Percentiles rank a stretch among this genome's conserved stretches.
Evolutionary conservation across 2,797 vertebrate genomes (phyloP).

Genomic region (Pantherophis alleghaniensis): DNA sequence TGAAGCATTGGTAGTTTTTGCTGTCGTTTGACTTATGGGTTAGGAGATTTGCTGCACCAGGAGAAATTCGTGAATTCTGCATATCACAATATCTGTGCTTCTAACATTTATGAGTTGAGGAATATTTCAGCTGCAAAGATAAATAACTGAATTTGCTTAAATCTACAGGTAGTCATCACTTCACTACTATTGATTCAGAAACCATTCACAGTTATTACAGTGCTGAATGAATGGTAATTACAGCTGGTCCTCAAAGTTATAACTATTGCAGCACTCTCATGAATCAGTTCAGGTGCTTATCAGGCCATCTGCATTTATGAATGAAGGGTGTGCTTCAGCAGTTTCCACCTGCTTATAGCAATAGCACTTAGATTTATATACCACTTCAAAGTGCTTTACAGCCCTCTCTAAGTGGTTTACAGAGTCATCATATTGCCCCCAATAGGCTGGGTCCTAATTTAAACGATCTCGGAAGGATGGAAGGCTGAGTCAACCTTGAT

Average conservation of each 20-base stretch:
- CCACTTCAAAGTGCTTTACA: no score
- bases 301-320: background rate
- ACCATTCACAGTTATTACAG: background rate
- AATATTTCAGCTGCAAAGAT: background rate
- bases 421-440: no score
- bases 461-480: no score
- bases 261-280: background rate
- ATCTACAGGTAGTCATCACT: background rate
- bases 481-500: no score
- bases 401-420: no score
- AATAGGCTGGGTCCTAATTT: no score
- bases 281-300: background rate
- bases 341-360: background rate
- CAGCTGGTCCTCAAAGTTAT: background rate
- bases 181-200: background rate
- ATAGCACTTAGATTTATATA: no score
- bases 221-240: background rate
- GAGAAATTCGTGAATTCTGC: constrained; percentile 2
- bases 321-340: background rate
- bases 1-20: background rate
- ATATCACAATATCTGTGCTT: background rate
- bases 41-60: background rate
- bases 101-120: background rate
- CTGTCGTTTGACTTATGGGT: background rate
- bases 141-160: background rate